Evolutionary conservation across 2,797 vertebrate genomes (phyloP).

Genomic region (Chaetophractus vellerosus): DNA sequence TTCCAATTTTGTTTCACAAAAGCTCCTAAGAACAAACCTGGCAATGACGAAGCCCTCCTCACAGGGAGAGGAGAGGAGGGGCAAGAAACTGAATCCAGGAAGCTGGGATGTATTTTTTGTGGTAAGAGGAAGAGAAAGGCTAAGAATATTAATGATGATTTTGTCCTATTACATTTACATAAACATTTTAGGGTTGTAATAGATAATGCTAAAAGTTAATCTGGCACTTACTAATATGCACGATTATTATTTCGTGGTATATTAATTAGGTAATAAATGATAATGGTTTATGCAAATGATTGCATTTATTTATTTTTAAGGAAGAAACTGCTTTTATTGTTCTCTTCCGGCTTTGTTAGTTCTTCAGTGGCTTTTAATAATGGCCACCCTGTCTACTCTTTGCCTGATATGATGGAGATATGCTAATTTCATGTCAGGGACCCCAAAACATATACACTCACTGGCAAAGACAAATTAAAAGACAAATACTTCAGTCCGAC

Average conservation of each 20-base stretch:
- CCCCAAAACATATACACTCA: not conserved
- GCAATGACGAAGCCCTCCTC: not conserved
- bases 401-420: not conserved
- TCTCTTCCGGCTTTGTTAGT: conserved; percentile 70
- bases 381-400: not conserved
- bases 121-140: conserved; percentile 36
- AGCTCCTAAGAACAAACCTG: conserved; percentile 6
- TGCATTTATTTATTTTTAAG: conserved; percentile 76
- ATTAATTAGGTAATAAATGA: conserved; percentile 79
- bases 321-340: conserved; percentile 74
- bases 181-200: conserved; percentile 68
- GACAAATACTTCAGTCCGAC: conserved; percentile 31
- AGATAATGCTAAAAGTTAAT: conserved; percentile 79
- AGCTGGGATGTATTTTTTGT: conserved; percentile 40
- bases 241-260: conserved; percentile 75
- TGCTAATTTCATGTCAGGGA: conserved; percentile 45
- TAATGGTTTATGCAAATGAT: conserved; percentile 79
- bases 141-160: conserved; percentile 39
- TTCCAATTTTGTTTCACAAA: not conserved
- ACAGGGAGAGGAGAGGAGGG: not conserved
- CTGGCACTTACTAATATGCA: conserved; percentile 49
- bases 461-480: conserved; percentile 4
- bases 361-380: conserved; percentile 64
- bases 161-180: conserved; percentile 55
- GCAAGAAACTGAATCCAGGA: not conserved